These are phyloP conservation scores for Luscinia luscinia DNA, from an alignment of 2,797 vertebrate species.

Conservation along the genomic window DNA sequence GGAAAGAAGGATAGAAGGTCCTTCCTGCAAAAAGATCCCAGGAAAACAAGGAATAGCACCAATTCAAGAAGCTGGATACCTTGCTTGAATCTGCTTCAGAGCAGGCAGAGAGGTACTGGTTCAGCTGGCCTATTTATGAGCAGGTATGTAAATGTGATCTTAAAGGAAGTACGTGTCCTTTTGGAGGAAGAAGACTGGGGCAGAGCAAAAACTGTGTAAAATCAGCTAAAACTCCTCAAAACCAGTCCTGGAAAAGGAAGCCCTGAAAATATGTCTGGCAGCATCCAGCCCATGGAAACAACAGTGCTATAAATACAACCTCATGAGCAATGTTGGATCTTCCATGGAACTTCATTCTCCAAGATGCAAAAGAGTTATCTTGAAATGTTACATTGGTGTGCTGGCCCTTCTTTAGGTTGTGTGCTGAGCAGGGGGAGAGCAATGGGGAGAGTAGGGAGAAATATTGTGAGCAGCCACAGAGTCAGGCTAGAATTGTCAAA, in stretches of 20 bases:
- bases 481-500: background rate
- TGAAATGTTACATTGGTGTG: background rate
- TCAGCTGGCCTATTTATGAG: background rate
- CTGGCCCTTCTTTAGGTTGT: fast-evolving
- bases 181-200: too few species aligned
- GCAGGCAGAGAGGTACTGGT: background rate
- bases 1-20: background rate
- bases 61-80: background rate
- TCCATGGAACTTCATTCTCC: background rate
- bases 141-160: background rate
- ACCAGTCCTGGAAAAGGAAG: background rate
- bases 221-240: background rate
- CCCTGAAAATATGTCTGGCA: background rate
- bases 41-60: background rate
- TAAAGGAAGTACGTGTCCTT: fast-evolving
- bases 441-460: background rate
- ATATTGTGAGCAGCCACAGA: background rate
- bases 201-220: background rate
- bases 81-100: background rate
- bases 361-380: background rate
- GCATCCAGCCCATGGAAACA: background rate
- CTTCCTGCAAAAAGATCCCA: background rate
- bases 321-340: background rate
- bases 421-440: background rate
- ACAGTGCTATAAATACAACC: background rate